These are phyloP conservation scores for Hirtodrosophila confusa DNA, from an alignment of 2,888 invertebrate genomes.

Conservation along the genomic window DNA sequence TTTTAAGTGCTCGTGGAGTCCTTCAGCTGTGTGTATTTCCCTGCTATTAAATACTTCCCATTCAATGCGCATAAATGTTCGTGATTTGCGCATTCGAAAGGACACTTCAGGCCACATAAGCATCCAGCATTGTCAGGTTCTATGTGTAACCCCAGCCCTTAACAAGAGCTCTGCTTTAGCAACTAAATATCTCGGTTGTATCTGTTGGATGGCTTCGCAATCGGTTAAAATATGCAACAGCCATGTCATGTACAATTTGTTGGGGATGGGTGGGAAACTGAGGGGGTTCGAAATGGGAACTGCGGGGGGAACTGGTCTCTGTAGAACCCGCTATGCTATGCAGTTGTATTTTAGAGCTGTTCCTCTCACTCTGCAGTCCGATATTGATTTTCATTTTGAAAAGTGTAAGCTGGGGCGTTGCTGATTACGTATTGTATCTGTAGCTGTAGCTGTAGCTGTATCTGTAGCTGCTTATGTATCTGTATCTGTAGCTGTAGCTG, in stretches of 20 bases:
- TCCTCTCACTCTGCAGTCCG: constrained; percentile 17
- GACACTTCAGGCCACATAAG: constrained; percentile 8
- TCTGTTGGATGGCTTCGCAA: constrained; percentile 65
- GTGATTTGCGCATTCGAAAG: constrained; percentile 44
- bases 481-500: constrained; percentile 22
- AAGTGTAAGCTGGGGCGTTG: constrained; percentile 46
- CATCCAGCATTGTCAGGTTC: background rate
- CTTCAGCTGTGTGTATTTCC: constrained; percentile 12
- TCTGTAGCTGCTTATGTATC: constrained; percentile 24
- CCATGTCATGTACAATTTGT: constrained; percentile 58
- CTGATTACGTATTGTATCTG: constrained; percentile 56
- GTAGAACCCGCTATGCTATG: constrained; percentile 8
- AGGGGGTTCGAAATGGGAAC: background rate
- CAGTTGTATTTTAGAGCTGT: constrained; percentile 27
- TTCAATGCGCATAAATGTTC: constrained; percentile 35
- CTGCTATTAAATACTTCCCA: constrained; percentile 23
- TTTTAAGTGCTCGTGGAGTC: constrained; percentile 1
- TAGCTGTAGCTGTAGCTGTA: constrained; percentile 4
- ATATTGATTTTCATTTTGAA: constrained; percentile 69
- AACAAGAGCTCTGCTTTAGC: background rate
- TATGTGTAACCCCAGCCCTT: background rate
- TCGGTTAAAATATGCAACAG: constrained; percentile 76
- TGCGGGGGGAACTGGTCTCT: background rate
- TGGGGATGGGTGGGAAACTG: background rate
- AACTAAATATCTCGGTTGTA: constrained; percentile 29